phyloP scores from a whole-genome alignment of 2,113 vertebrate species.

The Vombatus ursinus region DNA sequence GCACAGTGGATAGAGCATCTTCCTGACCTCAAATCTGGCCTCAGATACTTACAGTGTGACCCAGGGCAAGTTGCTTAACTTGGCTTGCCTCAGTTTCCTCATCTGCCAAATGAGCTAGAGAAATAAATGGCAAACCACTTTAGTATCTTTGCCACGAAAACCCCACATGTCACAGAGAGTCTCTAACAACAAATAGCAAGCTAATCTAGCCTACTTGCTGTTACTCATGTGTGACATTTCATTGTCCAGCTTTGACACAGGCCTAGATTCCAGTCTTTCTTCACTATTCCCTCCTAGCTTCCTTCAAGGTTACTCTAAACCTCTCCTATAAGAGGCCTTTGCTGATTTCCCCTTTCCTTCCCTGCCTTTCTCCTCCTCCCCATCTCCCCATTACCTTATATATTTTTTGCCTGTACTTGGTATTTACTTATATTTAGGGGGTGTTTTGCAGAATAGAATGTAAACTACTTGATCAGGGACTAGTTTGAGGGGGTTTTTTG shows the following conservation, averaged over 20 bases:
- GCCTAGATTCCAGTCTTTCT: neutral
- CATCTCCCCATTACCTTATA: neutral
- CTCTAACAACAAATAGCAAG: neutral
- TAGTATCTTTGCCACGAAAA: neutral
- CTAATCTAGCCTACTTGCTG: no score
- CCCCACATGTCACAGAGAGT: neutral
- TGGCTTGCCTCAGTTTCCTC: neutral
- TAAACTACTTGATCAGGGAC: neutral
- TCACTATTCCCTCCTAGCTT: neutral
- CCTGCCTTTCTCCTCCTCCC: no score
- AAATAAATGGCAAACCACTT: neutral
- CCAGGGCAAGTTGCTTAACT: neutral
- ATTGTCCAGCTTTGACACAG: neutral
- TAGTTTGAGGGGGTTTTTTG: neutral
- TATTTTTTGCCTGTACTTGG: no score
- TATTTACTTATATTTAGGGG: neutral
- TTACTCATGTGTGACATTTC: neutral
- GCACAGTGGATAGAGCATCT: no score
- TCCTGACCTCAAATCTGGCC: no score
- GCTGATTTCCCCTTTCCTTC: neutral
- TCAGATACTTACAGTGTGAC: no score
- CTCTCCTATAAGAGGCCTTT: neutral
- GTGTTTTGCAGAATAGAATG: neutral
- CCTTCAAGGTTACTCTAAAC: neutral
- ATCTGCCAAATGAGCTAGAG: neutral